Percentiles rank a stretch among this genome's conserved stretches.
Evolutionary conservation across 2,888 invertebrate species (phyloP).

Genomic region (Heliconius hortense): DNA sequence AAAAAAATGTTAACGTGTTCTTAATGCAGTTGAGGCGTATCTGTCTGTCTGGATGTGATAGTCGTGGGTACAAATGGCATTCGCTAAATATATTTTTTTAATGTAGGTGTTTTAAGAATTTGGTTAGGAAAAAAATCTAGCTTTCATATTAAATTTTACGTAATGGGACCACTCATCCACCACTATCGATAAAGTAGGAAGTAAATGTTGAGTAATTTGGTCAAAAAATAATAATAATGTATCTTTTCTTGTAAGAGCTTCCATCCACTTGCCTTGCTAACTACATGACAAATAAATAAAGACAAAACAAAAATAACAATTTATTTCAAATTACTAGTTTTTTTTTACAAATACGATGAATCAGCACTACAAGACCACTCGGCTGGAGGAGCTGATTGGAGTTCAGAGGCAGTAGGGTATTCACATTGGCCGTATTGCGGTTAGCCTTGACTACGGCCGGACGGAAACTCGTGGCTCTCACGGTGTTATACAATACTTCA

Average conservation of each 20-base stretch:
- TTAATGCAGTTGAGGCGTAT: neutral
- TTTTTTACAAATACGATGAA: slow-evolving; percentile 44
- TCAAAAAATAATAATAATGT: neutral
- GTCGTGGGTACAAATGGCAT: neutral
- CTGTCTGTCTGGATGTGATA: neutral
- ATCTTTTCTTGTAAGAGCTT: neutral
- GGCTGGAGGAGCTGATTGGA: slow-evolving; percentile 32
- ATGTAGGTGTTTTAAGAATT: neutral
- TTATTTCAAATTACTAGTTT: slow-evolving; percentile 42
- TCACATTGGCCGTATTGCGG: slow-evolving; percentile 43
- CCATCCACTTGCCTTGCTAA: neutral
- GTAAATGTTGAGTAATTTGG: neutral
- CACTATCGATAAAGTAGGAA: neutral
- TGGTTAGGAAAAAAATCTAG: neutral
- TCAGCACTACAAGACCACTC: slow-evolving; percentile 41
- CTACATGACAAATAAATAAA: neutral
- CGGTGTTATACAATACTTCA: slow-evolving; percentile 52
- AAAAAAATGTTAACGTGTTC: slow-evolving; percentile 23
- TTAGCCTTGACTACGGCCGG: slow-evolving; percentile 49
- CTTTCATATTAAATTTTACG: neutral
- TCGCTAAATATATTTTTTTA: neutral
- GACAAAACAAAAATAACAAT: slow-evolving; percentile 32
- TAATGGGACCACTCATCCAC: too few species aligned
- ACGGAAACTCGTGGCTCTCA: slow-evolving; percentile 49
- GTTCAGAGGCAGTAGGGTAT: slow-evolving; percentile 30